Conservation (phyloP, 64 coral and sea anemone species). For the Hydrozoanthus tunicans region DNA sequence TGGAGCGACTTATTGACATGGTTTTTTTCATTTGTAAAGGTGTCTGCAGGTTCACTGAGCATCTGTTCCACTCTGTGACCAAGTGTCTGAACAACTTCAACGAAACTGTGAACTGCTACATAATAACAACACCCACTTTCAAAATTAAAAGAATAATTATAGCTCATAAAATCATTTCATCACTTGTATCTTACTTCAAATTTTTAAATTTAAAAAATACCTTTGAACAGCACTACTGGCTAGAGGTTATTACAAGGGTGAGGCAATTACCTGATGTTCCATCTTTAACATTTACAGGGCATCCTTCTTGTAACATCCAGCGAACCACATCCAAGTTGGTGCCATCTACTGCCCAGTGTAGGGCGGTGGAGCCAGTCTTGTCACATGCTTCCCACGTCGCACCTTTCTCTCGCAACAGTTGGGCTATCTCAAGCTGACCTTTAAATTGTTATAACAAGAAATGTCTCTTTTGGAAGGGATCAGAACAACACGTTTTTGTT, state of each 20-base stretch:
- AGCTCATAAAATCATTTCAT: too few relatives aligned
- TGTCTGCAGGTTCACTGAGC: too few relatives aligned
- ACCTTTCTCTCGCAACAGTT: conserved; percentile 63
- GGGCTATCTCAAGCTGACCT: conserved; percentile 82
- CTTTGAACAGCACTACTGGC: too few relatives aligned
- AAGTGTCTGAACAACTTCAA: too few relatives aligned
- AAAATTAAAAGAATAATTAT: too few relatives aligned
- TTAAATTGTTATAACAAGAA: not conserved
- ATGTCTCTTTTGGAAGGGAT: not conserved
- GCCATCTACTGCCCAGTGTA: conserved; percentile 98
- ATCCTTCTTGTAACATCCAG: conserved; percentile 90
- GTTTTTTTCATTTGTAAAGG: too few relatives aligned
- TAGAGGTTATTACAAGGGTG: too few relatives aligned
- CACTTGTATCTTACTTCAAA: not conserved
- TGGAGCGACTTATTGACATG: too few relatives aligned
- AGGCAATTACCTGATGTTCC: conserved; percentile 79
- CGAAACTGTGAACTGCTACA: too few relatives aligned
- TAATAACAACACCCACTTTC: too few relatives aligned
- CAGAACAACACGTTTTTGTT: not conserved
- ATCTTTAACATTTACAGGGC: conserved; percentile 90
- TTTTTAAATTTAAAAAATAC: not conserved
- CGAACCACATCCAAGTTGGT: conserved; percentile 90
- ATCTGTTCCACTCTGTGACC: too few relatives aligned
- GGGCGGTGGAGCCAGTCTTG: conserved; percentile 85
- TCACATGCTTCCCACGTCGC: conserved; percentile 73